Evolutionary conservation across 2,888 invertebrate genomes (phyloP).

Genomic region (Drosophila meridiana): DNA sequence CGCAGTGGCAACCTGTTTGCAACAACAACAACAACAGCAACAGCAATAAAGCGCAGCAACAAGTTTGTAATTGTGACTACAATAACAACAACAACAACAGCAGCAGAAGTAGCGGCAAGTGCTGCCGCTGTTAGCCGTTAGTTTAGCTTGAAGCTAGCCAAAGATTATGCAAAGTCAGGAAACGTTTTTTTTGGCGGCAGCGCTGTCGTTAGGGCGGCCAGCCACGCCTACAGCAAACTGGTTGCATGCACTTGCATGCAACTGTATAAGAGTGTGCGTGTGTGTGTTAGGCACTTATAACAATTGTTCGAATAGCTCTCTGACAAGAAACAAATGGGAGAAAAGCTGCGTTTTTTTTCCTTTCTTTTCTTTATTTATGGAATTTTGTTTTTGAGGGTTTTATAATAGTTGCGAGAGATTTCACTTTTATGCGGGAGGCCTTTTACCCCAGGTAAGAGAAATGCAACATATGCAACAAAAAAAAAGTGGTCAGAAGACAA

Average conservation of each 20-base stretch:
- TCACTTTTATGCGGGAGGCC: constrained; percentile 69
- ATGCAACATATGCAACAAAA: constrained; percentile 20
- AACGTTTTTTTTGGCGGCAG: constrained; percentile 44
- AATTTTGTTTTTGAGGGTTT: constrained; percentile 35
- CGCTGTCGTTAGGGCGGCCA: constrained; percentile 31
- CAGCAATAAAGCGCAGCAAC: constrained; percentile 46
- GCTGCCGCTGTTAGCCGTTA: constrained; percentile 28
- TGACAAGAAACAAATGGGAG: constrained; percentile 43
- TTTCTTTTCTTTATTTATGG: background rate
- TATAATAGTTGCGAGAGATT: constrained; percentile 67
- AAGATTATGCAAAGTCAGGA: constrained; percentile 75
- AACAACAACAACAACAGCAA: constrained; percentile 41
- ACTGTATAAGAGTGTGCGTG: background rate
- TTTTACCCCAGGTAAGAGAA: constrained; percentile 4
- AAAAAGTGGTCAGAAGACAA: background rate
- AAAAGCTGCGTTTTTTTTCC: constrained; percentile 25
- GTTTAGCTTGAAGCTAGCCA: constrained; percentile 36
- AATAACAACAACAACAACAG: constrained; percentile 33
- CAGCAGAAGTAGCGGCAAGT: constrained; percentile 8
- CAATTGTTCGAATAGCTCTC: constrained; percentile 59
- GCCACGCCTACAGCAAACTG: constrained; percentile 39
- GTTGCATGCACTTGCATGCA: constrained; percentile 24
- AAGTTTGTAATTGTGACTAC: constrained; percentile 69
- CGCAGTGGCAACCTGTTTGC: constrained; percentile 68
- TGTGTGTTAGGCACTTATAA: constrained; percentile 19